Evolutionary conservation across 1,140 invertebrate genomes (phyloP).

Genomic region (Solenopsis invicta): DNA sequence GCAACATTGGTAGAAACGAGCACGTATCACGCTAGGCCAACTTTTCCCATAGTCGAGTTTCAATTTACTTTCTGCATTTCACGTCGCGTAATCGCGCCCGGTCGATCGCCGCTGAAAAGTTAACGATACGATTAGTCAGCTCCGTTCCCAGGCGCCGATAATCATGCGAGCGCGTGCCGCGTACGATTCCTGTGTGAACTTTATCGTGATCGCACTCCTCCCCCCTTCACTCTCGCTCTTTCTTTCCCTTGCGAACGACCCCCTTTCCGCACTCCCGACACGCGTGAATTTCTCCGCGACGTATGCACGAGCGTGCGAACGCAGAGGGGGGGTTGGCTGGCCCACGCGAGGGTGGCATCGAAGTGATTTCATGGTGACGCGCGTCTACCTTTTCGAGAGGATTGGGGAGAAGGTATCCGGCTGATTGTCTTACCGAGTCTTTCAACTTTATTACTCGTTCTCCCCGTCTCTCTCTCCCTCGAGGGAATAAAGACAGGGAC

Average conservation of each 20-base stretch:
- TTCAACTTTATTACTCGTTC: constrained; percentile 12
- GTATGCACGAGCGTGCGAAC: constrained; percentile 49
- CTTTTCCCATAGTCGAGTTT: not conserved
- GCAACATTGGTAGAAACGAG: too few species aligned
- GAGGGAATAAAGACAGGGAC: not conserved
- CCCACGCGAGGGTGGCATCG: constrained; percentile 65
- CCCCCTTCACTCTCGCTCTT: too few species aligned
- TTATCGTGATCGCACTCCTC: constrained; percentile 79
- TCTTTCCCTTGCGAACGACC: constrained; percentile 16
- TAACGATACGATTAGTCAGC: constrained; percentile 84
- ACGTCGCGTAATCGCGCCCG: constrained; percentile 48
- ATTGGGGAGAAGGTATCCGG: constrained; percentile 47
- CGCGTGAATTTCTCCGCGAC: constrained; percentile 41
- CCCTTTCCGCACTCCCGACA: constrained; percentile 67
- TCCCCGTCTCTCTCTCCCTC: not conserved
- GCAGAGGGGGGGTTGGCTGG: not conserved
- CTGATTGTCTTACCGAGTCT: constrained; percentile 34
- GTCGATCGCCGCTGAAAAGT: constrained; percentile 75
- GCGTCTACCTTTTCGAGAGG: constrained; percentile 70
- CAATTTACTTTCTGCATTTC: constrained; percentile 30
- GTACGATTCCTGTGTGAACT: constrained; percentile 85
- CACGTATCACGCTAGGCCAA: not conserved
- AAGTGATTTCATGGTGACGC: constrained; percentile 82
- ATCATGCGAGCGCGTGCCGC: constrained; percentile 85
- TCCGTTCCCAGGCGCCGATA: constrained; percentile 82